phyloP scores from a whole-genome alignment of 2,797 vertebrate genomes.

The Notoglanidium macrostoma region DNA sequence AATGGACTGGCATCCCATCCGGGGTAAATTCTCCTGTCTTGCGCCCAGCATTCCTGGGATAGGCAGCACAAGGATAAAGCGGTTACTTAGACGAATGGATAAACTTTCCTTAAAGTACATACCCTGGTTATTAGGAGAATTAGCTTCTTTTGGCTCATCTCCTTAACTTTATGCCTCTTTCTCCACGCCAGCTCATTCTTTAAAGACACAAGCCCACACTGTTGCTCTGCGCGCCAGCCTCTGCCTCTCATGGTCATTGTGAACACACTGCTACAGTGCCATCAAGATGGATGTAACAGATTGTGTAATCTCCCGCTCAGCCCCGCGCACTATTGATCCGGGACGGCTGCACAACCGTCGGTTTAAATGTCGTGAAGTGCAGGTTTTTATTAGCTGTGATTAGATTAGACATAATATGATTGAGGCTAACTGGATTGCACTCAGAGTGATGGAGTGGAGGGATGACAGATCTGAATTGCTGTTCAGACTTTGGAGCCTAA shows the following conservation, averaged over 20 bases:
- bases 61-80: background rate
- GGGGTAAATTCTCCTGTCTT: background rate
- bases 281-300: constrained; percentile 44
- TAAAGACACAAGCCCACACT: background rate
- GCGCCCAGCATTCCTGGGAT: background rate
- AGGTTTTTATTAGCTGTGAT: constrained; percentile 52
- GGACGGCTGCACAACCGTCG: constrained; percentile 40
- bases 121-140: background rate
- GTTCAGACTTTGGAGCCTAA: constrained; percentile 45
- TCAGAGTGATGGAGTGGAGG: constrained; percentile 33
- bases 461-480: constrained; percentile 35
- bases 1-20: no score
- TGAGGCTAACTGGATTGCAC: constrained; percentile 50
- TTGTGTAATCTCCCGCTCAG: constrained; percentile 44
- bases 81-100: background rate
- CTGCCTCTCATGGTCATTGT: constrained; percentile 2
- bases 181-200: background rate
- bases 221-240: background rate
- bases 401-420: constrained; percentile 51
- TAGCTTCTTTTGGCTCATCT: background rate
- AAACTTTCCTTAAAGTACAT: background rate
- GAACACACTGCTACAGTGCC: constrained; percentile 24
- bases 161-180: constrained; percentile 2
- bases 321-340: constrained; percentile 46
- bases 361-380: constrained; percentile 33